Conservation (phyloP, 2,888 invertebrate genomes). For the Ophonus ardosiacus region DNA sequence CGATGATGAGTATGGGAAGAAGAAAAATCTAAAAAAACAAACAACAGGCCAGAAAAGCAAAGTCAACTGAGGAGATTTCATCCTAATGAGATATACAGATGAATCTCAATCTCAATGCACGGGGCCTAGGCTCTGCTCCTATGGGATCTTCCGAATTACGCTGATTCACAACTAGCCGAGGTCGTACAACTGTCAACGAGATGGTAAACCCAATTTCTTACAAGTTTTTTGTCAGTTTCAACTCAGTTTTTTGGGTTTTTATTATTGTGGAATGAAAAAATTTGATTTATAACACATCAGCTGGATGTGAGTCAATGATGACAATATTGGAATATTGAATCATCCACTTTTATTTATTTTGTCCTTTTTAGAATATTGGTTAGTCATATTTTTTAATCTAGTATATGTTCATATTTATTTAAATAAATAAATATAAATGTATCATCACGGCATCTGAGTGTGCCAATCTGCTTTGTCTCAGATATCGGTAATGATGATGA, state of each 20-base stretch:
- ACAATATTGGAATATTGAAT: not conserved
- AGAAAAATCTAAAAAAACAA: conserved; percentile 43
- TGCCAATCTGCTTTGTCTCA: too few species aligned
- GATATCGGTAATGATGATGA: too few species aligned
- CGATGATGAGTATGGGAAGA: conserved; percentile 24
- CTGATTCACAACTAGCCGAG: conserved; percentile 55
- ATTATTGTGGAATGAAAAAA: conserved; percentile 19
- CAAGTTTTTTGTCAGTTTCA: conserved; percentile 23
- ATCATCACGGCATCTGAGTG: too few species aligned
- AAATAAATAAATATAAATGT: too few species aligned
- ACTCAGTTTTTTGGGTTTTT: conserved; percentile 11
- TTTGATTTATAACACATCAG: not conserved
- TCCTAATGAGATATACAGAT: conserved; percentile 37
- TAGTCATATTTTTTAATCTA: too few species aligned
- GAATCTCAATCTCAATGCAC: conserved; percentile 9
- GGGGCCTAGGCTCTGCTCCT: not conserved
- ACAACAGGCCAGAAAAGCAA: conserved; percentile 22
- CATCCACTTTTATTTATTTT: too few species aligned
- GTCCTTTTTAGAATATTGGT: too few species aligned
- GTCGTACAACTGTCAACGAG: conserved; percentile 53
- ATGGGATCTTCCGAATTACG: conserved; percentile 41
- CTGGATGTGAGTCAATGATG: conserved; percentile 1
- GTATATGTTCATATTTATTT: too few species aligned
- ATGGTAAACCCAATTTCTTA: conserved; percentile 50
- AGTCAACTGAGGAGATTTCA: not conserved